Percentiles rank a stretch among this genome's conserved stretches.
Conservation (phyloP, 2,888 invertebrate genomes). For the Oscheius sp. region DNA sequence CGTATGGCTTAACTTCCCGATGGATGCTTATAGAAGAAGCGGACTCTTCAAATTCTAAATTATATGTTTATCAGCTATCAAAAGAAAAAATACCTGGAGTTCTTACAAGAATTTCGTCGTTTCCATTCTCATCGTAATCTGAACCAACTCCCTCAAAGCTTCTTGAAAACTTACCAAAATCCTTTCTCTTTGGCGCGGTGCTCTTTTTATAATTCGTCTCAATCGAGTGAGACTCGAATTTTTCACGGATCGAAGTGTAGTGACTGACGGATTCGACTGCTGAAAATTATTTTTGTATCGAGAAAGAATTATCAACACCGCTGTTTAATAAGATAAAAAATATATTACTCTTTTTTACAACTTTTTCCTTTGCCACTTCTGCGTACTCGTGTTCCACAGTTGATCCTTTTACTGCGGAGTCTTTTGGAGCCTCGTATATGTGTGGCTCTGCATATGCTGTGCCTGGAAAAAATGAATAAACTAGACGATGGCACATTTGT, state of each 20-base stretch:
- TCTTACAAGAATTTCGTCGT: conserved; percentile 3
- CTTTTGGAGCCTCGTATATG: conserved; percentile 1
- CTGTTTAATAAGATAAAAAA: not conserved
- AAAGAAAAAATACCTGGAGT: not conserved
- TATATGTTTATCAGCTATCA: not conserved
- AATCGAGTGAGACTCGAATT: not conserved
- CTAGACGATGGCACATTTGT: too few species aligned
- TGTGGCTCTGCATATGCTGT: conserved; percentile 2
- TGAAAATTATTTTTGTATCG: not conserved
- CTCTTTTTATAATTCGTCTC: conserved; percentile 14
- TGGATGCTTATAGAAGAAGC: not conserved
- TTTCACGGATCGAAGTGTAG: not conserved
- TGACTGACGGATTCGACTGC: not conserved
- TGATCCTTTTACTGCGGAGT: not conserved
- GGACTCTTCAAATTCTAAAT: not conserved
- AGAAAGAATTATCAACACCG: not conserved
- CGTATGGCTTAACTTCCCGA: conserved; percentile 16
- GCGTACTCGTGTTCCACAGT: conserved; percentile 1
- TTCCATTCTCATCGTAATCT: conserved; percentile 21
- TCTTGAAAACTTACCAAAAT: conserved; percentile 3
- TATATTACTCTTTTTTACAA: not conserved
- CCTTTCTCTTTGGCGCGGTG: conserved; percentile 15
- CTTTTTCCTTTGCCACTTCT: conserved; percentile 13
- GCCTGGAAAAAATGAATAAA: conserved; percentile 8
- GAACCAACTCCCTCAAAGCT: not conserved